Evolutionary conservation across 1,140 invertebrate genomes (phyloP), one percentile per base, ranked within the genome.

Genomic region (Maniola jurtina): DNA sequence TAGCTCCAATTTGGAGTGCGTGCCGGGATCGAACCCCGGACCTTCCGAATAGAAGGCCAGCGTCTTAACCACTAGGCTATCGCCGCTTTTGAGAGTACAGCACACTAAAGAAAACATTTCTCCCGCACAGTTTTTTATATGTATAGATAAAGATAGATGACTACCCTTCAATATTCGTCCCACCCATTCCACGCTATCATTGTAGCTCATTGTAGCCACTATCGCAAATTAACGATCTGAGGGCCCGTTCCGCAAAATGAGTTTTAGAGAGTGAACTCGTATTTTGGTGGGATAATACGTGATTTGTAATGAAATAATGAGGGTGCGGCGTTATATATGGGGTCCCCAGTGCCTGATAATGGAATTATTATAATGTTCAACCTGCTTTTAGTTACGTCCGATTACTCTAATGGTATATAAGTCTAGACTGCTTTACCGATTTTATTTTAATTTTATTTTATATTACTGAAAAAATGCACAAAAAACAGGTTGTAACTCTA

Each of bases 191-290:
- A 36, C 61, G 69, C 77, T 75, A 78, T 80, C 81, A 71, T 76
- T 74, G 75, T 73, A 62, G 63, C 64, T 71, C 69, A 66, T 66
- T 66, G 64, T 63, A 72, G 70, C 73, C 76, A 76, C 75, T 80
- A 84, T 82, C 77, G 71, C 74, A 80, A 84, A 81, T 84, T 81
- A 82, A 79, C 74, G 70, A 78, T 78, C 77, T 73, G 63, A 69
- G 73, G 71, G 75, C 70, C 70, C 67, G 71, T 77, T 71, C 62
- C 66, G 38, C 61, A 66, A 66, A 75, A 75, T 75, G 73, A 75
- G 68, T 71, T 75, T 71, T 67, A 72, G 55, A 74, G 70, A 72
- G 68, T 72, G 47, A 71, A 76, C 61, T 75, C 63, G 56, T 70
- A 70, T 72, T 72, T 70, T 68, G 45, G 56, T 61, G 52, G 65